Base-by-base conservation (phyloP, 2,888 invertebrate species). In the Thecocarcelia acutangulata region DNA sequence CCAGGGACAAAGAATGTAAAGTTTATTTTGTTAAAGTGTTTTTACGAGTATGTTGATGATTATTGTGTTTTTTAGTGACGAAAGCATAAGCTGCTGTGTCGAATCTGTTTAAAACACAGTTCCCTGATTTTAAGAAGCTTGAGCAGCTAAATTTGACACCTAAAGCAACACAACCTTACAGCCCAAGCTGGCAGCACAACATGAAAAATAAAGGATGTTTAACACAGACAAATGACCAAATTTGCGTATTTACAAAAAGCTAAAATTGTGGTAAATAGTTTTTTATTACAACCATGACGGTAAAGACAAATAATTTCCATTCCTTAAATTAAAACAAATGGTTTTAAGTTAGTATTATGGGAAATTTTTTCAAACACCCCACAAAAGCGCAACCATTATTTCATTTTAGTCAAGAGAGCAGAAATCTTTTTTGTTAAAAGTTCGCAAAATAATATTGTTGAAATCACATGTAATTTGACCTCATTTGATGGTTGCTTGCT, bases 381-480 rank as follows among this genome's bases (percentile, higher is more conserved):
- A 58, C 21, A 17, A 40, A 17, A 74, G 37, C 17, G 19, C 28
- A 44, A 54, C 24, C 73, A 61, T 80, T 40, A 28, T 54, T 8
- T 59, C 48, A 4, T 28, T 24, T 8, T 11, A 70, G 50, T 50
- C 12, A 15, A 48, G 59, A 24, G 40, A 50, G 5, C 15, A 40
- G 11, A n/a, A 37, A 9, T 12, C 33, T 46, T 46, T 56, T 59
- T 24, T 21, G 6, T 13, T 9, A 40, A 40, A 56, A 48, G 24
- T 56, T 64, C 17, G 0, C 40, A 58, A 56, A n/a, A 33, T 1
- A 2, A 9, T 64, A 15, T 52, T 48, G 8, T 46, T 66, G 11
- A 44, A 74, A 78, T 69, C 69, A 66, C 37, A 54, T 58, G 78
- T 82, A 82, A 82, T 78, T 59, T 78, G 74, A 78, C 74, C 82